A percentile compares a stretch with the other conserved stretches of the same genome.
Evolutionary conservation across 2,113 vertebrate genomes (phyloP).

Genomic region (Ursus arctos): DNA sequence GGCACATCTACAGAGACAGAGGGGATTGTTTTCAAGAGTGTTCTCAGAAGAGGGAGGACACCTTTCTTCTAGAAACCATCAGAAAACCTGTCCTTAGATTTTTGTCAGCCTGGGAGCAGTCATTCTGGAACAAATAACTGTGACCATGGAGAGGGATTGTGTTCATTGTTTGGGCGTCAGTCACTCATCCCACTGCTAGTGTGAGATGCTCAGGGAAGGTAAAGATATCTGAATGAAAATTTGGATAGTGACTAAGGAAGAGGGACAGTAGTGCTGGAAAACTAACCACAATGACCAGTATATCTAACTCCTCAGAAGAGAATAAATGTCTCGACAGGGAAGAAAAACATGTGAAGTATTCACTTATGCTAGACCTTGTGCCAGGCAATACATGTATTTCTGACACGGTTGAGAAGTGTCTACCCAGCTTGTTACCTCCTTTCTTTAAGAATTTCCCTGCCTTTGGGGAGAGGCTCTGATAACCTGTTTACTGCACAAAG

Average conservation of each 20-base stretch:
- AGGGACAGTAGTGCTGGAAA: neutral
- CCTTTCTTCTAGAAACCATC: neutral
- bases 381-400: neutral
- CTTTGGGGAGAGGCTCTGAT: neutral
- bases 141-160: neutral
- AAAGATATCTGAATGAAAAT: neutral
- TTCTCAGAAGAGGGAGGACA: neutral
- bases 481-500: neutral
- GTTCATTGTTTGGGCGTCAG: neutral
- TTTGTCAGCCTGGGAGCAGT: neutral
- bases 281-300: neutral
- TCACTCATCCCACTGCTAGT: neutral
- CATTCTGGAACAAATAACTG: neutral
- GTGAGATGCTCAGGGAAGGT: neutral
- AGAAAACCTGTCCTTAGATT: neutral
- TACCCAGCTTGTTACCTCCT: neutral
- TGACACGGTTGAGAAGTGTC: neutral
- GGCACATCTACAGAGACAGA: neutral
- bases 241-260: neutral
- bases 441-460: neutral
- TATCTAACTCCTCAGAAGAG: neutral
- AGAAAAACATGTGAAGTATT: neutral
- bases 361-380: neutral
- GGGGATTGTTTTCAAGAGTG: neutral
- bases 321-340: conserved; percentile 16